These are phyloP conservation scores for Ctenomys sociabilis DNA, from an alignment of 2,113 vertebrate species.

Conservation along the genomic window DNA sequence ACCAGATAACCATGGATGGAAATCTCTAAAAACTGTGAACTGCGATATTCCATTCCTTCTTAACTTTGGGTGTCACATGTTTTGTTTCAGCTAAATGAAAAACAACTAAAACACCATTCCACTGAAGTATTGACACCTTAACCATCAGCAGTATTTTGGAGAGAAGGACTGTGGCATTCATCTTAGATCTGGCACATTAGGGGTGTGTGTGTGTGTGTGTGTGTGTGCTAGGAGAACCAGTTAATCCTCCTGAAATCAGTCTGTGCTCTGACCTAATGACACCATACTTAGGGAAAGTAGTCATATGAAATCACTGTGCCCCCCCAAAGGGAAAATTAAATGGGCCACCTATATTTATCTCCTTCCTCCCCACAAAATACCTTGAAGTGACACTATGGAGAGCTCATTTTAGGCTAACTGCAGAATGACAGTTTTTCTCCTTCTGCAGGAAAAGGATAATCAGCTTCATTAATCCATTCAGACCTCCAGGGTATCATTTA, in stretches of 20 bases:
- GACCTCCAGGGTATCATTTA: conserved; percentile 81
- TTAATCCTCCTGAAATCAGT: background rate
- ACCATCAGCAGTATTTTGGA: background rate
- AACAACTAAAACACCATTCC: background rate
- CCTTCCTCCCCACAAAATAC: conserved; percentile 62
- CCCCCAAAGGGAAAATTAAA: conserved; percentile 63
- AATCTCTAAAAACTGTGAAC: background rate
- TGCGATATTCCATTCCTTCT: background rate
- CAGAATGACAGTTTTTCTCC: conserved; percentile 78
- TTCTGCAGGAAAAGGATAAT: conserved; percentile 76
- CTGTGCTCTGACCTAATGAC: conserved; percentile 21
- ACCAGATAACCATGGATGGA: background rate
- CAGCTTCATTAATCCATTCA: conserved; percentile 81
- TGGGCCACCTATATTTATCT: conserved; percentile 73
- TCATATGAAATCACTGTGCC: conserved; percentile 39
- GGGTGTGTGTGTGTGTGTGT: background rate
- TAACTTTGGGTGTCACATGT: background rate
- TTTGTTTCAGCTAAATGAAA: background rate
- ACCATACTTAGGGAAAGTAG: conserved; percentile 14
- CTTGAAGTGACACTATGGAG: conserved; percentile 67
- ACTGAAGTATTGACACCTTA: background rate
- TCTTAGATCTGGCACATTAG: too few relatives aligned
- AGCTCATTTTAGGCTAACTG: conserved; percentile 70
- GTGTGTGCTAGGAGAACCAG: background rate
- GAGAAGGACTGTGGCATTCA: background rate